Evolutionary conservation across 2,888 invertebrate species (phyloP).

Genomic region (Drosophila rellima): DNA sequence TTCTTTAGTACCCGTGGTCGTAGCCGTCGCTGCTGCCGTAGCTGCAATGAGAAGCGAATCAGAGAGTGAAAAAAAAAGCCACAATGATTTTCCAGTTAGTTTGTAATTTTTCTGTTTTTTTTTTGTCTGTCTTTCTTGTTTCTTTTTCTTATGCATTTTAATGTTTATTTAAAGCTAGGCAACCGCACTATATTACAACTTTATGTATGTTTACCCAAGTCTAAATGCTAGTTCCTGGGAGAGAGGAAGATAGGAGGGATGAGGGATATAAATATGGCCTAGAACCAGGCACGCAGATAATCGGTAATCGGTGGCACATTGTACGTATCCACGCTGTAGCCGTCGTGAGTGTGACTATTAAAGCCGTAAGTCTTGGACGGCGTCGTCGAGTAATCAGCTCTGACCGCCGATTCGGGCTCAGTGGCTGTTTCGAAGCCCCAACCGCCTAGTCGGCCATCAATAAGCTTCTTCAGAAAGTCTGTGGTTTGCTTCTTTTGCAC

Average conservation of each 20-base stretch:
- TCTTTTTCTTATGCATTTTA: constrained; percentile 6
- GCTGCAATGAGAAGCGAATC: constrained; percentile 67
- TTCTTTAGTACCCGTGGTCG: constrained; percentile 8
- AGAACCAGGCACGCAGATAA: constrained; percentile 70
- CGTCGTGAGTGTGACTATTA: constrained; percentile 65
- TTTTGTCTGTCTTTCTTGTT: constrained; percentile 6
- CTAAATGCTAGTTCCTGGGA: not conserved
- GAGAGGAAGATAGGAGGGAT: not conserved
- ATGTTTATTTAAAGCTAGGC: constrained; percentile 30
- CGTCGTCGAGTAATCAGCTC: constrained; percentile 51
- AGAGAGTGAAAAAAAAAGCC: constrained; percentile 40
- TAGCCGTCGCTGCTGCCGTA: constrained; percentile 31
- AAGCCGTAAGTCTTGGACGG: constrained; percentile 69
- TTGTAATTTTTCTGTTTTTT: constrained; percentile 39
- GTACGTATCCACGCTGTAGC: constrained; percentile 67
- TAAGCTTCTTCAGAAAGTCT: constrained; percentile 75
- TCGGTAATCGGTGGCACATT: constrained; percentile 65
- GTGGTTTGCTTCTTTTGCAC: constrained; percentile 76
- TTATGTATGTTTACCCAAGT: not conserved
- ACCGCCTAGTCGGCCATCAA: constrained; percentile 72
- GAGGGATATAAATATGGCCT: constrained; percentile 1
- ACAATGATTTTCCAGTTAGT: constrained; percentile 58
- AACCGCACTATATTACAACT: constrained; percentile 25
- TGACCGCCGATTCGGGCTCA: constrained; percentile 56
- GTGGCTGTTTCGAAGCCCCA: constrained; percentile 66